Evolutionary conservation across 2,113 vertebrate genomes (phyloP).

Genomic region (Pseudopipra pipra): DNA sequence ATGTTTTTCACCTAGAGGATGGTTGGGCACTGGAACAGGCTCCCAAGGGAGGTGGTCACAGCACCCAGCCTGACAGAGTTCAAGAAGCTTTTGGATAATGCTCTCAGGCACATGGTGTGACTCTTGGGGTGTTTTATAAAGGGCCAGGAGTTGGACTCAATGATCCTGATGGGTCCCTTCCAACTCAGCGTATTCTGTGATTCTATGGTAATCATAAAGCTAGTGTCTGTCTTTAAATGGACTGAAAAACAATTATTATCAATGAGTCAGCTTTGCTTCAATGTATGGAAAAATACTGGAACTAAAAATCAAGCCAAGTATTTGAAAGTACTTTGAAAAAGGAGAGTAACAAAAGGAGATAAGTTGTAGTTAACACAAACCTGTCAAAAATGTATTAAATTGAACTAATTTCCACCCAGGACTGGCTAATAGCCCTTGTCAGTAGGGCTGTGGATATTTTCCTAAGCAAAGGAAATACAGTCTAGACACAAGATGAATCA

Average conservation of each 20-base stretch:
- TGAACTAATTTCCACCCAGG: neutral
- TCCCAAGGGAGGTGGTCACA: neutral
- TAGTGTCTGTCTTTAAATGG: neutral
- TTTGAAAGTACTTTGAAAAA: neutral
- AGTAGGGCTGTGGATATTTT: neutral
- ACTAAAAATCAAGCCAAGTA: neutral
- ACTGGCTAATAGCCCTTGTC: neutral
- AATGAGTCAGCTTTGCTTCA: neutral
- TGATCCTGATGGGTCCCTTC: neutral
- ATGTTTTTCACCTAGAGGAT: neutral
- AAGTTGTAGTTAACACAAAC: neutral
- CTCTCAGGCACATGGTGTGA: neutral
- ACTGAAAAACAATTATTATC: neutral
- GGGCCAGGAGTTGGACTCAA: neutral
- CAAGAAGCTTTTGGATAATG: neutral
- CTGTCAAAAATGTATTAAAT: neutral
- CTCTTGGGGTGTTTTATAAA: neutral
- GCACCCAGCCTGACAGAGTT: neutral
- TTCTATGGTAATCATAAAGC: neutral
- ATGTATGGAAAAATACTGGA: conserved; percentile 38
- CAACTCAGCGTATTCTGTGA: neutral
- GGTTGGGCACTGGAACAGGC: neutral
- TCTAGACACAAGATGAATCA: neutral
- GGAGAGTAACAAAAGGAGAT: neutral
- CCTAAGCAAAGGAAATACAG: neutral